Evolutionary conservation across 2,888 invertebrate species (phyloP).

Genomic region (Protonemura montana): DNA sequence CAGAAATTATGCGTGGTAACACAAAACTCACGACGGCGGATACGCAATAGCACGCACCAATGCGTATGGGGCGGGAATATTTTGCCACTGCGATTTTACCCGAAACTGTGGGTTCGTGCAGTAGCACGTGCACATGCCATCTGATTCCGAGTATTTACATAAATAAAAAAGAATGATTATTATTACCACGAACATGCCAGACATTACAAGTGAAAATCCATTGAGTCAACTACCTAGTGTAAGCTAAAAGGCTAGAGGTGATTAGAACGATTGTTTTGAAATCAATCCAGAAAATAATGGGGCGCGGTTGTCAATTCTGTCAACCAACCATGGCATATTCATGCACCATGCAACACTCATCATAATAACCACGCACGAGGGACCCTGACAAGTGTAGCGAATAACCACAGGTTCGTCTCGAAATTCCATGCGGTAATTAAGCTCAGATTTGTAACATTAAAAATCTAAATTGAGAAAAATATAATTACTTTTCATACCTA

Average conservation of each 20-base stretch:
- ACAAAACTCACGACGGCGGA: neutral
- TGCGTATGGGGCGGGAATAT: neutral
- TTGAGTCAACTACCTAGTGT: neutral
- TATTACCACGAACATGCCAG: neutral
- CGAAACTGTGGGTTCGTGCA: neutral
- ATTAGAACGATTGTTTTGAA: neutral
- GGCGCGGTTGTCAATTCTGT: neutral
- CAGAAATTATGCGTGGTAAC: neutral
- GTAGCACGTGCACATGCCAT: neutral
- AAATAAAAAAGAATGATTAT: neutral
- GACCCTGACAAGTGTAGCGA: neutral
- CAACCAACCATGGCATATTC: neutral
- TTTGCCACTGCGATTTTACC: neutral
- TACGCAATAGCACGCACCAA: neutral
- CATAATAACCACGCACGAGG: conserved; percentile 4
- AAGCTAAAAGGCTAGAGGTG: neutral
- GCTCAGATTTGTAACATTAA: neutral
- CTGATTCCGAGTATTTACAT: neutral
- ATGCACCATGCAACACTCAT: neutral
- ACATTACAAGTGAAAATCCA: neutral
- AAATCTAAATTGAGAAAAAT: neutral
- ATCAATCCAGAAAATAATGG: neutral
- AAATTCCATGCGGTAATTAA: neutral
- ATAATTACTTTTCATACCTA: neutral
- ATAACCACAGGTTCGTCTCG: neutral